Conservation (phyloP, 2,113 vertebrate species). For the Embiotoca jacksoni region DNA sequence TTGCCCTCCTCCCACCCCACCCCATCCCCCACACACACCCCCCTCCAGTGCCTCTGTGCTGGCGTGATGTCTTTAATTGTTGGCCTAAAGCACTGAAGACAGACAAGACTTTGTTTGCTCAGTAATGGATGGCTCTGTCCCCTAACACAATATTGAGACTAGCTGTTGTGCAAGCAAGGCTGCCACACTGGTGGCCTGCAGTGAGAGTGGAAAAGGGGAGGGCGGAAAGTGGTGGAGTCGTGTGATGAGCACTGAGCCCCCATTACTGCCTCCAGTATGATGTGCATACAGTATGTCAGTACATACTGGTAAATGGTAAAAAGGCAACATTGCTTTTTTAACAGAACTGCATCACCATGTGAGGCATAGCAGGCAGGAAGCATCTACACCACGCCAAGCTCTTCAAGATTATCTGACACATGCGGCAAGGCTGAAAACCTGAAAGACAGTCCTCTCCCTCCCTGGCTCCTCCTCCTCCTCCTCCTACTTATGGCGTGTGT, state of each 20-base stretch:
- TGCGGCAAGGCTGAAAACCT: conserved; percentile 40
- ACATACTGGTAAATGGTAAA: conserved; percentile 10
- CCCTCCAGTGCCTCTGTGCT: conserved; percentile 65
- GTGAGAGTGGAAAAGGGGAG: conserved; percentile 36
- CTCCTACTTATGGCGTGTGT: conserved; percentile 38
- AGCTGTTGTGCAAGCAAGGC: conserved; percentile 67
- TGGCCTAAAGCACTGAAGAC: conserved; percentile 84
- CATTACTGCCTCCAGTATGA: conserved; percentile 15
- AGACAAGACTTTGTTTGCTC: conserved; percentile 85
- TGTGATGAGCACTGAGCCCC: conserved; percentile 24
- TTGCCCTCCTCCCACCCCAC: not conserved
- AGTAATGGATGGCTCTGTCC: conserved; percentile 83
- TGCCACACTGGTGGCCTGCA: conserved; percentile 58
- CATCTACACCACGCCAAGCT: conserved; percentile 16
- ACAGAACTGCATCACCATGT: not conserved
- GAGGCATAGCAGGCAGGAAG: not conserved
- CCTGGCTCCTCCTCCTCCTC: not conserved
- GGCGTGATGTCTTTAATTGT: conserved; percentile 84
- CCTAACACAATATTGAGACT: conserved; percentile 80
- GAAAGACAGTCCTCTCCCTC: conserved; percentile 46
- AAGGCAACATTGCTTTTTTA: not conserved
- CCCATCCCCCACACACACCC: not conserved
- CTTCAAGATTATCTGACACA: conserved; percentile 33
- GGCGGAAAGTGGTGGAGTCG: conserved; percentile 20
- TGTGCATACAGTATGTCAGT: conserved; percentile 19